phyloP scores from a whole-genome alignment of 37 sponge, comb jelly and placozoan genomes.

The Chondrosia reniformis region DNA sequence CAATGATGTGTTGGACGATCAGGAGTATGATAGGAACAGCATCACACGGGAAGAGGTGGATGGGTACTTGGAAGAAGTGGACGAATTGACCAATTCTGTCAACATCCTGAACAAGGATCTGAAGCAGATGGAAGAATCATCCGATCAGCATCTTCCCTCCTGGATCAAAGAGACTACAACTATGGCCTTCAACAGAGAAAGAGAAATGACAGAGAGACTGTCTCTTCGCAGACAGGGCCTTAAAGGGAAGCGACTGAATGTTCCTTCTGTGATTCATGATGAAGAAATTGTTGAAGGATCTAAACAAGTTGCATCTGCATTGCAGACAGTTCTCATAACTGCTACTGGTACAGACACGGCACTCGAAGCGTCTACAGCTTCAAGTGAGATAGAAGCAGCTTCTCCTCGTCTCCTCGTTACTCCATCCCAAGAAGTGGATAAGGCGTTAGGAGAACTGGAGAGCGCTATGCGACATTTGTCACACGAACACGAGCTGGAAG shows the following conservation, averaged over 20 bases:
- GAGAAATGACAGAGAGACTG: slow-evolving; percentile 52
- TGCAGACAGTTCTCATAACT: slow-evolving; percentile 1
- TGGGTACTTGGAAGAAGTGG: slow-evolving; percentile 36
- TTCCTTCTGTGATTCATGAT: not conserved
- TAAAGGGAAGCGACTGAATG: slow-evolving; percentile 5
- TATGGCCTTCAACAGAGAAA: slow-evolving; percentile 61
- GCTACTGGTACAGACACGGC: not conserved
- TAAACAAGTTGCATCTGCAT: slow-evolving; percentile 12
- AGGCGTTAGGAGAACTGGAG: slow-evolving; percentile 10
- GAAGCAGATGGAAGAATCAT: slow-evolving; percentile 33
- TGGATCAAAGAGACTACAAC: slow-evolving; percentile 47
- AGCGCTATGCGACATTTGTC: not conserved
- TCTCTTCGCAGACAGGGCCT: slow-evolving; percentile 21
- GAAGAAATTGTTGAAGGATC: slow-evolving; percentile 5
- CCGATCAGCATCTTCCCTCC: slow-evolving; percentile 16
- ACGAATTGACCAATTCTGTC: slow-evolving; percentile 19
- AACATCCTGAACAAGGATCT: slow-evolving; percentile 22
- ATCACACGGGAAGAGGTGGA: slow-evolving; percentile 15
- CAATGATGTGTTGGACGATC: slow-evolving; percentile 28
- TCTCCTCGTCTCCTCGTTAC: not conserved
- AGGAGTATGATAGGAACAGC: not conserved
- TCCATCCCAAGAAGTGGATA: slow-evolving; percentile 12
- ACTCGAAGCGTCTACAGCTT: slow-evolving; percentile 8
- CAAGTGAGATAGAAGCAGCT: not conserved
- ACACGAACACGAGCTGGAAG: not conserved